Conservation (phyloP, 2,797 vertebrate species). For the Anniella stebbinsi region DNA sequence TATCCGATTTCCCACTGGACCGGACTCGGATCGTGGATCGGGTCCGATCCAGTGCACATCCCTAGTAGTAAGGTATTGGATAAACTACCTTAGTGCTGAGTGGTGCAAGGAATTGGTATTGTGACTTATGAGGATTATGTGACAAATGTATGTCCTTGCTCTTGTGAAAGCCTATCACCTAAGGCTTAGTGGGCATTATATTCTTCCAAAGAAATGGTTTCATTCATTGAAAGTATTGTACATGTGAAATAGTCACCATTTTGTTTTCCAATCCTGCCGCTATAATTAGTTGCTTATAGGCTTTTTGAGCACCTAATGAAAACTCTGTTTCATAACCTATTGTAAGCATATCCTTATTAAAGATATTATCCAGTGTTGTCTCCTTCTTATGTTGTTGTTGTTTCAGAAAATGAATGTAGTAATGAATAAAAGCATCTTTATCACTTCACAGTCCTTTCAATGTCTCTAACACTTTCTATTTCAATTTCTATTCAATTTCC, state of each 20-base stretch:
- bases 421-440: conserved; percentile 57
- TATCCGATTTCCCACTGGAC: too few species aligned
- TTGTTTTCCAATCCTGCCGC: conserved; percentile 19
- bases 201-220: conserved; percentile 9
- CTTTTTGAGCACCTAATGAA: conserved; percentile 42
- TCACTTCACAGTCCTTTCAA: conserved; percentile 38
- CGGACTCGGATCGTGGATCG: too few species aligned
- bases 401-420: conserved; percentile 51
- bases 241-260: conserved; percentile 23
- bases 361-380: conserved; percentile 21
- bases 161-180: not conserved
- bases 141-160: not conserved
- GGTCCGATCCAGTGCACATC: too few species aligned
- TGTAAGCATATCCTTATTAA: conserved; percentile 47
- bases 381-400: conserved; percentile 22
- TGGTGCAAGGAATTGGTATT: not conserved
- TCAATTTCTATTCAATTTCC: conserved; percentile 59
- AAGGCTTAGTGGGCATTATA: not conserved
- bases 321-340: conserved; percentile 43
- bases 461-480: conserved; percentile 42
- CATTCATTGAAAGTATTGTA: conserved; percentile 15
- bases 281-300: conserved; percentile 51
- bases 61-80: not conserved
- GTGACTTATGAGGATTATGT: not conserved
- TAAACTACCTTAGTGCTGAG: not conserved